Percentiles rank a stretch among this genome's conserved stretches.
phyloP scores from a whole-genome alignment of 2,113 vertebrate genomes.

The Nestor notabilis region DNA sequence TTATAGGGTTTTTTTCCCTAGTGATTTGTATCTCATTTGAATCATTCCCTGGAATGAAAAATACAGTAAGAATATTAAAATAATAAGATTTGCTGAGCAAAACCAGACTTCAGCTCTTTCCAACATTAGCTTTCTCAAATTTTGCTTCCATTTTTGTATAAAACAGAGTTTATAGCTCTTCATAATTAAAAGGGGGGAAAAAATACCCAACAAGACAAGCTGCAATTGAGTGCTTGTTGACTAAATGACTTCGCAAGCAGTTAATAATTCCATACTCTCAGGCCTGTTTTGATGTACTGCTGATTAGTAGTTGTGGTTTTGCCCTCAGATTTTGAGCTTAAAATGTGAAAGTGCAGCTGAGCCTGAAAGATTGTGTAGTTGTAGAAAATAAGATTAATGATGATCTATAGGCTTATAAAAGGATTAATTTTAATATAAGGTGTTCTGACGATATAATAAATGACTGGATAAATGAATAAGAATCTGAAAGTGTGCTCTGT shows the following conservation, averaged over 20 bases:
- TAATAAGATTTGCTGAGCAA: not conserved
- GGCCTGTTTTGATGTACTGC: not conserved
- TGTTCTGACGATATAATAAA: not conserved
- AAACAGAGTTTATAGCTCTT: not conserved
- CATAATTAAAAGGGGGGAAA: not conserved
- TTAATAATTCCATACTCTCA: not conserved
- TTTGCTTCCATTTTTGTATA: not conserved
- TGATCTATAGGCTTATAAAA: not conserved
- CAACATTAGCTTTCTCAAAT: not conserved
- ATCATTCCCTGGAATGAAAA: not conserved
- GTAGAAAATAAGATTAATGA: not conserved
- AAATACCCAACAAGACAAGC: not conserved
- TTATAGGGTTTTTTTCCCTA: not conserved
- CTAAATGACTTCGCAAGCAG: not conserved
- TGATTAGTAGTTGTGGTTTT: not conserved
- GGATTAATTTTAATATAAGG: not conserved
- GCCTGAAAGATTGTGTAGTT: not conserved
- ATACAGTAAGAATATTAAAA: not conserved
- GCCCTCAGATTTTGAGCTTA: not conserved
- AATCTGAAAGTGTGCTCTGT: not conserved
- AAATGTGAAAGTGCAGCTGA: not conserved
- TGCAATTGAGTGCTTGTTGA: not conserved
- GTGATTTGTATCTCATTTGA: not conserved
- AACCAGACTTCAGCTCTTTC: not conserved
- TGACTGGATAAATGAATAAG: not conserved